Evolutionary conservation across 2,888 invertebrate genomes (phyloP).

Genomic region (Aplocera efformata): DNA sequence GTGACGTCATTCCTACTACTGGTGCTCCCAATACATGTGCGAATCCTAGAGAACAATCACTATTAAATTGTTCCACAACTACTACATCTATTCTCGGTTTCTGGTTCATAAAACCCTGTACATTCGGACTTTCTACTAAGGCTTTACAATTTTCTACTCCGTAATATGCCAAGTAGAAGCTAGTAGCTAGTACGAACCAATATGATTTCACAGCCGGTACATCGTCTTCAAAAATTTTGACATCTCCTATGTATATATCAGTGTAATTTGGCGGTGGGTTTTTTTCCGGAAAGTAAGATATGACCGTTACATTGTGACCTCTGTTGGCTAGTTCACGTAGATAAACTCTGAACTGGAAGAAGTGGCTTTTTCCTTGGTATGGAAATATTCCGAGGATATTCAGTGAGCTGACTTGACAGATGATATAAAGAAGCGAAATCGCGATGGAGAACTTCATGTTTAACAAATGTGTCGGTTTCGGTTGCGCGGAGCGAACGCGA

Average conservation of each 20-base stretch:
- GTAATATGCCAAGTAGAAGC: slow-evolving; percentile 35
- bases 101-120: slow-evolving; percentile 56
- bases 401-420: slow-evolving; percentile 34
- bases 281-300: slow-evolving; percentile 82
- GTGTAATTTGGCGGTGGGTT: slow-evolving; percentile 76
- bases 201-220: slow-evolving; percentile 44
- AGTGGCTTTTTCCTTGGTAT: slow-evolving; percentile 86
- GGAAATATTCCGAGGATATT: slow-evolving; percentile 84
- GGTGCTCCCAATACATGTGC: slow-evolving; percentile 83
- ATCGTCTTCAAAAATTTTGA: slow-evolving; percentile 41
- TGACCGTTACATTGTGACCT: slow-evolving; percentile 84
- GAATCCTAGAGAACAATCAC: slow-evolving; percentile 85
- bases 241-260: slow-evolving; percentile 61
- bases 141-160: slow-evolving; percentile 58
- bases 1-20: slow-evolving; percentile 79
- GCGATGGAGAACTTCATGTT: slow-evolving; percentile 39
- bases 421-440: slow-evolving; percentile 32
- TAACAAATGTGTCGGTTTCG: slow-evolving; percentile 15
- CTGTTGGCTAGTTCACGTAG: slow-evolving; percentile 79
- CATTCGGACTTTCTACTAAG: slow-evolving; percentile 51
- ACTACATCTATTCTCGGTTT: slow-evolving; percentile 83
- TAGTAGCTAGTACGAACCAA: slow-evolving; percentile 32
- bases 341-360: slow-evolving; percentile 81
- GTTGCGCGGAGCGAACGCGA: slow-evolving; percentile 5
- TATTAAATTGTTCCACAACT: slow-evolving; percentile 85